Conservation (phyloP, 2,113 vertebrate genomes). For the Malurus alboscapulatus region DNA sequence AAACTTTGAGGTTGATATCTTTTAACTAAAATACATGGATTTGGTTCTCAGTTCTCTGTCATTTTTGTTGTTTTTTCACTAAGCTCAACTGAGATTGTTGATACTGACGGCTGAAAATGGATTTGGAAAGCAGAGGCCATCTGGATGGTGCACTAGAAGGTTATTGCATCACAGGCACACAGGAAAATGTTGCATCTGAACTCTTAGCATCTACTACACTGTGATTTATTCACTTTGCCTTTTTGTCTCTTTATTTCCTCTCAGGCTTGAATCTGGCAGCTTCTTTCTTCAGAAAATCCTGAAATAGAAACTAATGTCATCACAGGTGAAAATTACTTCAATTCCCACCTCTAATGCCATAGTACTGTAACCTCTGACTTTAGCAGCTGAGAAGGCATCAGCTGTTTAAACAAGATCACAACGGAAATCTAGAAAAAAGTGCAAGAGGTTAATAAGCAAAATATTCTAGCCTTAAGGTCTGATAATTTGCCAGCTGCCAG, state of each 20-base stretch:
- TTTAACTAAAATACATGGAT: not conserved
- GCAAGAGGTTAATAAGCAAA: not conserved
- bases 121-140: not conserved
- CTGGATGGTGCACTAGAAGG: not conserved
- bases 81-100: not conserved
- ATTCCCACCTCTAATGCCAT: not conserved
- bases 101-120: not conserved
- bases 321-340: not conserved
- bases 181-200: not conserved
- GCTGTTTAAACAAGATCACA: not conserved
- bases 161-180: not conserved
- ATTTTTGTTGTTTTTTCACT: not conserved
- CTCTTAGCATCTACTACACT: not conserved
- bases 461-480: not conserved
- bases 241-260: not conserved
- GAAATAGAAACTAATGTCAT: not conserved
- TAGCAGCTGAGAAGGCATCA: not conserved
- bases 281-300: not conserved
- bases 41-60: accelerated
- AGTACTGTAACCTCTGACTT: not conserved
- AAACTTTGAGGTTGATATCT: not conserved
- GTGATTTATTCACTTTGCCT: not conserved
- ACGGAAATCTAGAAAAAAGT: not conserved
- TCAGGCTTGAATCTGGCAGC: not conserved
- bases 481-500: not conserved